These are phyloP conservation scores for Mongoloraphidia duomilia DNA, from an alignment of 2,888 invertebrate genomes.

Conservation along the genomic window DNA sequence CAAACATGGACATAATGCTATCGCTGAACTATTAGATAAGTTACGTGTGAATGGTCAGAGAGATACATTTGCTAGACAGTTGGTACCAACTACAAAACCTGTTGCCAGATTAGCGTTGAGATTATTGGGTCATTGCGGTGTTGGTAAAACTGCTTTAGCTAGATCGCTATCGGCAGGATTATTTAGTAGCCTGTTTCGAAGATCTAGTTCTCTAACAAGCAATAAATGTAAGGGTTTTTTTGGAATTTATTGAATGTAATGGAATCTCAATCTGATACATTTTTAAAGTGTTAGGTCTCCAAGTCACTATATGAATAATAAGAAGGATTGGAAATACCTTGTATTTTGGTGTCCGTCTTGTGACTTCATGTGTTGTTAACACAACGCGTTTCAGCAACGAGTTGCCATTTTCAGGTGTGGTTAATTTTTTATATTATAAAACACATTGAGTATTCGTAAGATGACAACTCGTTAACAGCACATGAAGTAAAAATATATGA, in stretches of 20 bases:
- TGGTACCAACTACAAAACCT: conserved; percentile 41
- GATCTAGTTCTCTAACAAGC: conserved; percentile 35
- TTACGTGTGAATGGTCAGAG: conserved; percentile 40
- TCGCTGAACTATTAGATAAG: conserved; percentile 50
- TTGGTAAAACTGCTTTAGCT: conserved; percentile 54
- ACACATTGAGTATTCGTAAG: too few relatives aligned
- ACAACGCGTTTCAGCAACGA: too few relatives aligned
- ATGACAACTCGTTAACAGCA: too few relatives aligned
- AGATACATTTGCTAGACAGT: conserved; percentile 34
- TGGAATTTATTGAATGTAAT: background rate
- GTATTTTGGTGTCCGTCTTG: too few relatives aligned
- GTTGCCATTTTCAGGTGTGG: too few relatives aligned
- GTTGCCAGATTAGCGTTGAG: conserved; percentile 49
- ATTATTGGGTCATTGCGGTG: conserved; percentile 54
- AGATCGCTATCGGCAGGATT: conserved; percentile 52
- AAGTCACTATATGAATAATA: too few relatives aligned
- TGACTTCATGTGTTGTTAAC: too few relatives aligned
- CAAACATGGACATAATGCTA: conserved; percentile 54
- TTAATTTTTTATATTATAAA: too few relatives aligned
- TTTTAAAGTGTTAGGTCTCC: too few relatives aligned
- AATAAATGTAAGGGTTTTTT: conserved; percentile 26
- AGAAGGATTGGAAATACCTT: too few relatives aligned
- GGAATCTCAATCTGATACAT: too few relatives aligned
- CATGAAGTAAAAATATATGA: too few relatives aligned
- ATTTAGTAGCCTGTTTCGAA: conserved; percentile 47